Evolutionary conservation across 1,140 invertebrate species (phyloP), one percentile per base, ranked within the genome.

Genomic region (Asobara japonica): DNA sequence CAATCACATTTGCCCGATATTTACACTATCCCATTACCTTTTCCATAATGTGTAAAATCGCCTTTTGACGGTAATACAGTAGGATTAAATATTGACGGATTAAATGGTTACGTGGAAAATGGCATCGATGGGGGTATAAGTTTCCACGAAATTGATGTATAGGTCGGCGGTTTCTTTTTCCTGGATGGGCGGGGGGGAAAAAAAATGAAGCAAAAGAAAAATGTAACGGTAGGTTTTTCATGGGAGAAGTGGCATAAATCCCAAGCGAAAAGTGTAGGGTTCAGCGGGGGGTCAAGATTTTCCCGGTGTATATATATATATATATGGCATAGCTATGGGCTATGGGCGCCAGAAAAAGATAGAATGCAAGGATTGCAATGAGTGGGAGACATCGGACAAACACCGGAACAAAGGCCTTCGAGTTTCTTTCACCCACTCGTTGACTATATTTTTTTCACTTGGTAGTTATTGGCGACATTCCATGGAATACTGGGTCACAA

Each of bases 71-170:
- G 22, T 27, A 36, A 6, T 27, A 27, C 11, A 22, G 51, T 10
- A 56, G 25, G 7, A 56, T 56, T 27, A 56, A 56, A 56, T 56
- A 56, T 56, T 56, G 11, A 56, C 51, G 22, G 51, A 56, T 56
- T 56, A 56, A 56, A 56, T 22, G 4, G 51, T 56, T 56, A 56
- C 51, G 51, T 56, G 51, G 51, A 56, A 56, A 56, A 56, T 56
- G 20, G 22, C 25, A 27, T 56, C 51, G 51, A 56, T 56, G 51
- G 18, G 51, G 51, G 51, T 56, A 56, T 56, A 56, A 56, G 18
- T 56, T 56, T 56, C 51, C 20, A 56, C 51, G 51, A 56, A 56
- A 13, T 25, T 56, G 18, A 6, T 18, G 5, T 3, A 3, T 18
- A 56, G 51, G 20, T 56, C 2, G 7, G n/a, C n/a, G n/a, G 11